Evolutionary conservation across 2,113 vertebrate species (phyloP).

Genomic region (Zosterops hypoxanthus): DNA sequence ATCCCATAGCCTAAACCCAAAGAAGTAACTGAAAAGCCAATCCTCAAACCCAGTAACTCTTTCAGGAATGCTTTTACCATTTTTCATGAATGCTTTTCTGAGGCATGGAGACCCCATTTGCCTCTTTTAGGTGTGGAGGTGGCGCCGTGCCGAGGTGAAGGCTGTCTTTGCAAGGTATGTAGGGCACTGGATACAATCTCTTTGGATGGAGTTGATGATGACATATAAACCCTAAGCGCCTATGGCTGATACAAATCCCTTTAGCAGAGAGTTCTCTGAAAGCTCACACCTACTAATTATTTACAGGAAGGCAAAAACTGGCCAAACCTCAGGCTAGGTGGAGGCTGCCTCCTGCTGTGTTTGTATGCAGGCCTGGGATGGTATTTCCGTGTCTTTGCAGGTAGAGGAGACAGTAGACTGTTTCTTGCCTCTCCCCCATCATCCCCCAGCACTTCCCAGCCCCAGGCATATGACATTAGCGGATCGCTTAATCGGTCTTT

Average conservation of each 20-base stretch:
- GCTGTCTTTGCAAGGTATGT: not conserved
- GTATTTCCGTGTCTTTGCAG: not conserved
- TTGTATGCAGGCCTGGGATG: not conserved
- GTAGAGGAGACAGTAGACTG: not conserved
- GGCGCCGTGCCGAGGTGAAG: fast-evolving
- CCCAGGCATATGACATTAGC: not conserved
- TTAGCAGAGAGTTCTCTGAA: not conserved
- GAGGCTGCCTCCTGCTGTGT: not conserved
- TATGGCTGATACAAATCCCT: not conserved
- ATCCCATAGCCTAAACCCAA: not conserved
- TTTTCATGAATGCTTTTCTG: not conserved
- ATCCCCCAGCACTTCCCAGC: not conserved
- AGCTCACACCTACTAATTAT: not conserved
- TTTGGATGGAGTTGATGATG: not conserved
- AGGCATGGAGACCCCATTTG: not conserved
- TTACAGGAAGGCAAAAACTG: not conserved
- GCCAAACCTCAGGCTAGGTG: not conserved
- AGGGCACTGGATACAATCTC: not conserved
- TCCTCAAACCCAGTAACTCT: not conserved
- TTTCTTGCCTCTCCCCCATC: not conserved
- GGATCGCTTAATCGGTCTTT: not conserved
- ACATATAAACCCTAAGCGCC: not conserved
- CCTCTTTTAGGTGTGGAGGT: not conserved
- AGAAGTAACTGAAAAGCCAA: not conserved
- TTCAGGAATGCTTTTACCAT: not conserved